Evolutionary conservation across 2,797 vertebrate genomes (phyloP).

Genomic region (Sebastes hopkinsi): DNA sequence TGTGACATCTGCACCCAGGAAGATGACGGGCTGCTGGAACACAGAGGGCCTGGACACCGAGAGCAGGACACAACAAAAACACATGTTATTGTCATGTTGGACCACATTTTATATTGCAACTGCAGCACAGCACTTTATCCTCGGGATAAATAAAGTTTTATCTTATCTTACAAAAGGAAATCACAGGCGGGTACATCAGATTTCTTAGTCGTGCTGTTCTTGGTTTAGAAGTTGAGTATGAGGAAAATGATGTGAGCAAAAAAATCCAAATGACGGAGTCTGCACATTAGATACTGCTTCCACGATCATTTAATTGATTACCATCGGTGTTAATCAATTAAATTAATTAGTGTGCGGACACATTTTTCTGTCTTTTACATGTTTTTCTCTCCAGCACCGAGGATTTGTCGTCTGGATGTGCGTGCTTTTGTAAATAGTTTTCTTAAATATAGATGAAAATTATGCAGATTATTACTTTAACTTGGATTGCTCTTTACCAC

Average conservation of each 20-base stretch:
- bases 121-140: background rate
- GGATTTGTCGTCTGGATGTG: too few species aligned
- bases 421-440: too few species aligned
- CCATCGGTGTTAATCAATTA: too few species aligned
- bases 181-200: background rate
- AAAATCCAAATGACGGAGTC: background rate
- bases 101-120: background rate
- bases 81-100: too few species aligned
- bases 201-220: background rate
- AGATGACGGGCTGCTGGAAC: slow-evolving; percentile 99
- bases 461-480: background rate
- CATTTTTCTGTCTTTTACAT: too few species aligned
- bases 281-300: too few species aligned
- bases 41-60: slow-evolving; percentile 89
- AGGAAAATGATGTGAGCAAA: background rate
- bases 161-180: background rate
- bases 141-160: background rate
- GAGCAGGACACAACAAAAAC: background rate
- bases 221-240: background rate
- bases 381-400: too few species aligned
- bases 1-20: slow-evolving; percentile 94
- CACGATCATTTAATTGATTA: too few species aligned
- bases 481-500: background rate
- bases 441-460: background rate
- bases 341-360: too few species aligned